Evolutionary conservation across 2,113 vertebrate species (phyloP), one percentile per base, ranked within the genome.

Genomic region (Oryzias woworae): DNA sequence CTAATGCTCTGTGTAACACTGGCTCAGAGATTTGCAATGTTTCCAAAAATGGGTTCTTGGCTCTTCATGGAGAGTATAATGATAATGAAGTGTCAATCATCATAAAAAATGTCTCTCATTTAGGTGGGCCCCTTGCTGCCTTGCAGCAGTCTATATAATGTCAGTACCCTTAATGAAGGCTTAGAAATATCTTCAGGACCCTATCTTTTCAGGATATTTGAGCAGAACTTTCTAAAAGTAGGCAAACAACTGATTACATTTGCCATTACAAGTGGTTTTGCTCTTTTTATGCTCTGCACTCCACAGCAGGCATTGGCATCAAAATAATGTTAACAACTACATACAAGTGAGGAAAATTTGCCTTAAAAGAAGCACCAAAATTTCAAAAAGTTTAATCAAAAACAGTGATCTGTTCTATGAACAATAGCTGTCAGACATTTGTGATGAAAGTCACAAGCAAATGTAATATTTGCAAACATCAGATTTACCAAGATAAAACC

Each of bases 31-130:
- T 80, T 80, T 84, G 77, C 73, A 73, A 58, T 18, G 42, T 75
- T 82, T 84, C 81, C 68, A 85, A 79, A 85, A 87, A 72, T 59
- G 61, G 73, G 26, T 73, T 50, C 75, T 81, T 78, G 51, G 63
- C 69, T 80, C 58, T 65, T 71, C 67, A 74, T 7, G 49, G 61
- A 60, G 65, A 56, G 67, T 80, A 45, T 81, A 77, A 81, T 83
- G 75, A 81, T 87, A 80, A 83, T 80, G 80, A 78, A 57, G 66
- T 64, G 62, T 83, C 86, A 63, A 82, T 88, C 77, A 85, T 84
- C 7, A 53, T 67, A 61, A 60, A 75, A 80, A 86, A 88, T 83
- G 62, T 81, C 50, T 75, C 71, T 77, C 71, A 71, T 78, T 75
- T 70, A 63, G 36, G 16, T 6, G 80, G 56, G 48, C 78, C 64